Percentiles rank a stretch among this genome's conserved stretches.
These are phyloP conservation scores for Drosophila cardini DNA, from an alignment of 1,140 invertebrate genomes.

Conservation along the genomic window DNA sequence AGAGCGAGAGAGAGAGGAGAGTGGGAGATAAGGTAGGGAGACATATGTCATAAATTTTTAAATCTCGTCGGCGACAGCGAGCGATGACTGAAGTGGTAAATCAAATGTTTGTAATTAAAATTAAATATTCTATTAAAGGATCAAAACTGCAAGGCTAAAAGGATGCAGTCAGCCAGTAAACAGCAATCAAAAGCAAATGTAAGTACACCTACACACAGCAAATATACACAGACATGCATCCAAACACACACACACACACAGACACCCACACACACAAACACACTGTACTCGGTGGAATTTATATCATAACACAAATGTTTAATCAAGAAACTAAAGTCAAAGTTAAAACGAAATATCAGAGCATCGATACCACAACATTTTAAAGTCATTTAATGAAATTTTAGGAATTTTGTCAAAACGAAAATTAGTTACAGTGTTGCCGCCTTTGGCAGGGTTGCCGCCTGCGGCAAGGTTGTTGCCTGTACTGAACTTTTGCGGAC, in stretches of 20 bases:
- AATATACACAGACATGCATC: slow-evolving; percentile 7
- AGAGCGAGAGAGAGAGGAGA: background rate
- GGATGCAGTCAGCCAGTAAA: slow-evolving; percentile 74
- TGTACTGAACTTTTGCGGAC: background rate
- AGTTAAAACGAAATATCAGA: slow-evolving; percentile 50
- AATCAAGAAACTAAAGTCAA: slow-evolving; percentile 57
- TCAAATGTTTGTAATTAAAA: slow-evolving; percentile 84
- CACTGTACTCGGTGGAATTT: slow-evolving; percentile 19
- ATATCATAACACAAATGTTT: slow-evolving; percentile 82
- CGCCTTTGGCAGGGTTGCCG: background rate
- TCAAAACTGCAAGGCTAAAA: slow-evolving; percentile 80
- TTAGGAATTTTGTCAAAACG: background rate
- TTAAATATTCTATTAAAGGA: slow-evolving; percentile 84
- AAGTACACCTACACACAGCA: slow-evolving; percentile 30
- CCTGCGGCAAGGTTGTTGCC: background rate
- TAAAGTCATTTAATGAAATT: slow-evolving; percentile 28
- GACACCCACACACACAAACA: background rate
- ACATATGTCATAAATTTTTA: slow-evolving; percentile 72
- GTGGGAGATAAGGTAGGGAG: slow-evolving; percentile 1
- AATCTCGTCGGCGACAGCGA: slow-evolving; percentile 28
- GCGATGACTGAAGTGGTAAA: slow-evolving; percentile 78
- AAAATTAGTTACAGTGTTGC: background rate
- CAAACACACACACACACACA: background rate
- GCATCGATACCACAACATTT: slow-evolving; percentile 6
- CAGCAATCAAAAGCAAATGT: slow-evolving; percentile 73